Conservation (phyloP, 2,797 vertebrate species). For the Acanthurus tractus region DNA sequence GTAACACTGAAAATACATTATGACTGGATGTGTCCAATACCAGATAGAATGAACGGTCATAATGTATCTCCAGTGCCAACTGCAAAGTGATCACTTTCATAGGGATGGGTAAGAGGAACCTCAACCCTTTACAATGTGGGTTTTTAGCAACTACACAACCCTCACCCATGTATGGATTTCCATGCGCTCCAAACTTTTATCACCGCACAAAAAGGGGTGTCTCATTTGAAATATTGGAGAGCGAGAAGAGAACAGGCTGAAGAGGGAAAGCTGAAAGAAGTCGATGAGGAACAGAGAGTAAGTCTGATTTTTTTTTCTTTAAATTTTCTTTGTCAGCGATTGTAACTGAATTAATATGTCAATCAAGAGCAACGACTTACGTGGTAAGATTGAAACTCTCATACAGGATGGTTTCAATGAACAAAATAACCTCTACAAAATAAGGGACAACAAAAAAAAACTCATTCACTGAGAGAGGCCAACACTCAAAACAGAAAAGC, state of each 20-base stretch:
- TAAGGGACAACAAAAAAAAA: not conserved
- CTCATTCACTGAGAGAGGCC: not conserved
- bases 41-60: constrained; percentile 69
- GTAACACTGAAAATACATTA: constrained; percentile 40
- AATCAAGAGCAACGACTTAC: not conserved
- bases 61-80: constrained; percentile 69
- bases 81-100: constrained; percentile 79
- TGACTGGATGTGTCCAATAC: constrained; percentile 46
- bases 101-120: constrained; percentile 73
- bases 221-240: constrained; percentile 58
- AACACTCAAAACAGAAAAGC: not conserved
- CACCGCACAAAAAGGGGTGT: constrained; percentile 79
- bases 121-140: constrained; percentile 68
- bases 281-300: constrained; percentile 42
- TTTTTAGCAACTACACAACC: constrained; percentile 66
- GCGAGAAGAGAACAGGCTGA: constrained; percentile 50
- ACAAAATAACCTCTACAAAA: no score
- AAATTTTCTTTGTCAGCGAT: not conserved
- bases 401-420: not conserved
- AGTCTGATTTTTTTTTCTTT: constrained; percentile 25
- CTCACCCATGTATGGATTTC: constrained; percentile 75
- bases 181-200: constrained; percentile 71
- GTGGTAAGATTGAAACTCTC: not conserved
- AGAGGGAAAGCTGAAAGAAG: constrained; percentile 23
- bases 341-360: not conserved